A percentile compares a stretch with the other conserved stretches of the same genome.
Evolutionary conservation across 2,888 invertebrate genomes (phyloP).

Genomic region (Cryptocheilus praepositus): DNA sequence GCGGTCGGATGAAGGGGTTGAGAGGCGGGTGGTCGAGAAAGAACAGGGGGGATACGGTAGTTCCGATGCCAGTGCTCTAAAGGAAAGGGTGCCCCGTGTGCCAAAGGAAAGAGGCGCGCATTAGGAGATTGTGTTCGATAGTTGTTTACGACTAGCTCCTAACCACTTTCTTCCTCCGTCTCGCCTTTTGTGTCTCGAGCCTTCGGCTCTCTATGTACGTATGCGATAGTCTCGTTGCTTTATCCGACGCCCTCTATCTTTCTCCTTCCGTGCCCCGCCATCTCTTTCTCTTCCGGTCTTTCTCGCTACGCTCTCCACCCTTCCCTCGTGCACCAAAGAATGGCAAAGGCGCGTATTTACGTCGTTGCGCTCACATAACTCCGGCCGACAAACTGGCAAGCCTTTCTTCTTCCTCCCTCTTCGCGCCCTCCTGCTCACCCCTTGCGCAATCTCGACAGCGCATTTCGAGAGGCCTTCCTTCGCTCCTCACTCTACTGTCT

Average conservation of each 20-base stretch:
- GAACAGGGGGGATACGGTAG: neutral
- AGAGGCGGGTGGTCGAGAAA: constrained; percentile 15
- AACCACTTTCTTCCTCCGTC: constrained; percentile 53
- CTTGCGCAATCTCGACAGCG: constrained; percentile 12
- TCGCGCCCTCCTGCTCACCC: constrained; percentile 35
- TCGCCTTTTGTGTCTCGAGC: constrained; percentile 48
- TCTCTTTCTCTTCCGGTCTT: constrained; percentile 17
- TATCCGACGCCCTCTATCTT: constrained; percentile 24
- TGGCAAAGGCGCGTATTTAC: constrained; percentile 62
- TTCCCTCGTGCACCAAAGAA: constrained; percentile 27
- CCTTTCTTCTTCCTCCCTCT: constrained; percentile 42
- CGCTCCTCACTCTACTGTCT: constrained; percentile 34
- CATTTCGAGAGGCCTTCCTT: constrained; percentile 15
- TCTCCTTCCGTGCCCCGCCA: constrained; percentile 20
- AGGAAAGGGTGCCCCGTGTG: constrained; percentile 46
- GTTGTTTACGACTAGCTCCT: constrained; percentile 71
- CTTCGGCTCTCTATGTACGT: constrained; percentile 42
- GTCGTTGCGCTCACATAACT: constrained; percentile 65
- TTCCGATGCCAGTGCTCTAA: neutral
- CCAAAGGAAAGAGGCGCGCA: constrained; percentile 68
- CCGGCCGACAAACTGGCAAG: constrained; percentile 64
- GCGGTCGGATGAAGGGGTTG: constrained; percentile 17
- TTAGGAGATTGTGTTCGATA: constrained; percentile 74
- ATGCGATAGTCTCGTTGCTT: constrained; percentile 39
- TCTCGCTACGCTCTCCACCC: constrained; percentile 22